A percentile compares a stretch with the other conserved stretches of the same genome.
These are phyloP conservation scores for Thermophis baileyi DNA, from an alignment of 2,113 vertebrate genomes.

Conservation along the genomic window DNA sequence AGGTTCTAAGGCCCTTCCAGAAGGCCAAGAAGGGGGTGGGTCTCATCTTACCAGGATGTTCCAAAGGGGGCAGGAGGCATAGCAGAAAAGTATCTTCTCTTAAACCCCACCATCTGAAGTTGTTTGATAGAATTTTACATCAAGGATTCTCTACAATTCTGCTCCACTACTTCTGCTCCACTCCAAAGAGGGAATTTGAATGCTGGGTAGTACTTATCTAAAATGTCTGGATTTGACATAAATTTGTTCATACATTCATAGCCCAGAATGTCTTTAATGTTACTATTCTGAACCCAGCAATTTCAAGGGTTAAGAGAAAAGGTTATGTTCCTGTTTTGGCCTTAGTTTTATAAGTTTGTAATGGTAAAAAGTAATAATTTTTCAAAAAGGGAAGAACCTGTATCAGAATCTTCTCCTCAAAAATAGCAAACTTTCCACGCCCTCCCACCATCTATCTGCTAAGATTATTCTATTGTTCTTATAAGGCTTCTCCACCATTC, in stretches of 20 bases:
- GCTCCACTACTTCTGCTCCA: not conserved
- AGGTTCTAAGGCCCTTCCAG: too few species aligned
- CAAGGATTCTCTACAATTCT: not conserved
- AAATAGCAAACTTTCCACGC: slow-evolving; percentile 44
- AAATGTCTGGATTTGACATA: not conserved
- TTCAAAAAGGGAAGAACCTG: slow-evolving; percentile 33
- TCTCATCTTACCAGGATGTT: not conserved
- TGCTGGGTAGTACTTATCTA: not conserved
- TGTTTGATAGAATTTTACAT: not conserved
- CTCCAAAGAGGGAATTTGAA: not conserved
- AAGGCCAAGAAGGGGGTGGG: too few species aligned
- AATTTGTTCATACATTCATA: not conserved
- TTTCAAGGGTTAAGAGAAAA: not conserved
- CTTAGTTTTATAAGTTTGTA: not conserved
- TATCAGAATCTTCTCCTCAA: slow-evolving; percentile 42
- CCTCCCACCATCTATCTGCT: not conserved
- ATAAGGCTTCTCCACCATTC: slow-evolving; percentile 22
- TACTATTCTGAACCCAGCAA: not conserved
- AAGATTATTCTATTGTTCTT: slow-evolving; percentile 56
- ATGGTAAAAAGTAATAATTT: not conserved
- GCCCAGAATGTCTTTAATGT: not conserved
- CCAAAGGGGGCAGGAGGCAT: not conserved
- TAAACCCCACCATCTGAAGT: not conserved
- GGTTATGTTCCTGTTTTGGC: not conserved
- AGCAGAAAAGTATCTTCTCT: not conserved